Conservation (phyloP, 1,140 invertebrate species). For the Ostrea edulis region DNA sequence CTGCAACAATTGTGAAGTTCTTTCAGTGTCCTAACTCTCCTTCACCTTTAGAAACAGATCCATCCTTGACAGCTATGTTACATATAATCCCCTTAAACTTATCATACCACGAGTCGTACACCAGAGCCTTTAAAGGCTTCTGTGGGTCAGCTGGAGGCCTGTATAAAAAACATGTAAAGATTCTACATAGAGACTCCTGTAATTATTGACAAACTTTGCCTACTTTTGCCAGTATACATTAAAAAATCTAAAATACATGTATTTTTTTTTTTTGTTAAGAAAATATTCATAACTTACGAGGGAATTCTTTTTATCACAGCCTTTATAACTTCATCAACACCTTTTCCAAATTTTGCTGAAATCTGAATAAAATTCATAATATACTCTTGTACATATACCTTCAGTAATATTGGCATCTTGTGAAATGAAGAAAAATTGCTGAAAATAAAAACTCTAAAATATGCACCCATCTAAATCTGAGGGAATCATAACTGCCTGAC, state of each 20-base stretch:
- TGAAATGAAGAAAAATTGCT: too few species aligned
- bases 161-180: slow-evolving; percentile 50
- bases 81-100: slow-evolving; percentile 91
- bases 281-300: slow-evolving; percentile 77
- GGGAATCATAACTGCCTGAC: too few species aligned
- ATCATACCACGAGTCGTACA: slow-evolving; percentile 98
- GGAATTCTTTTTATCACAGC: slow-evolving; percentile 90
- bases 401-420: too few species aligned
- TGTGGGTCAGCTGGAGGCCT: slow-evolving; percentile 82
- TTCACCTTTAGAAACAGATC: slow-evolving; percentile 43
- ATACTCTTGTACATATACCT: too few species aligned
- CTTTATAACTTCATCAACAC: slow-evolving; percentile 88
- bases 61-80: slow-evolving; percentile 83
- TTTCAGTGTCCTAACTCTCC: background rate
- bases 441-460: too few species aligned
- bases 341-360: slow-evolving; percentile 90
- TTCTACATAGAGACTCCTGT: background rate
- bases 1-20: too few species aligned
- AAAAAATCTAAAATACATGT: background rate
- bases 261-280: background rate
- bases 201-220: background rate
- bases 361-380: slow-evolving; percentile 67
- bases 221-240: background rate
- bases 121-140: slow-evolving; percentile 87
- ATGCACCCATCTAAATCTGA: too few species aligned